These are phyloP conservation scores for Gadopsis bispinosus DNA, from an alignment of 2,797 vertebrate species.

Conservation along the genomic window DNA sequence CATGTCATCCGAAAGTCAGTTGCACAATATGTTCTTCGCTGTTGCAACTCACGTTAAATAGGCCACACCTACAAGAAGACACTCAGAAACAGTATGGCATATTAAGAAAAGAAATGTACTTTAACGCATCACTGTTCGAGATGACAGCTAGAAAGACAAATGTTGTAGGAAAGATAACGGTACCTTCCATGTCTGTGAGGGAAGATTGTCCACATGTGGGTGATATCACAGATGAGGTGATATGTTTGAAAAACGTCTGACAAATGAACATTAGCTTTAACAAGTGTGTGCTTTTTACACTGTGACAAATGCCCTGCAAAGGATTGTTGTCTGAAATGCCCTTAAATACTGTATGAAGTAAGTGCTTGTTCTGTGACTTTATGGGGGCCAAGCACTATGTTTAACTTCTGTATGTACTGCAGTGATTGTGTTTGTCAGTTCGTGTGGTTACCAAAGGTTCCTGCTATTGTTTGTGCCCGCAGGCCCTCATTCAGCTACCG, in stretches of 20 bases:
- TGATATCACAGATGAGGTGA: neutral
- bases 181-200: no score
- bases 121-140: neutral
- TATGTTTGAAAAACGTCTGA: neutral
- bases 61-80: neutral
- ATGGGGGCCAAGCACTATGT: neutral
- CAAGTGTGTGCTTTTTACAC: neutral
- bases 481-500: constrained; percentile 97
- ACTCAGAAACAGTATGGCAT: neutral
- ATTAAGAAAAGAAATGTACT: neutral
- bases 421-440: neutral
- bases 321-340: neutral
- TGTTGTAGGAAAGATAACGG: no score
- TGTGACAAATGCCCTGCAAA: neutral
- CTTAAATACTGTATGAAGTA: neutral
- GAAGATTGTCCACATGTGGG: no score
- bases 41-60: neutral
- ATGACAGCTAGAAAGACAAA: neutral
- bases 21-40: neutral
- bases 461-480: constrained; percentile 30
- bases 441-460: constrained; percentile 9
- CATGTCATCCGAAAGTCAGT: neutral
- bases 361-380: neutral
- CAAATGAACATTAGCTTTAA: neutral
- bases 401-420: neutral